Base-by-base conservation (phyloP, 1,140 invertebrate genomes). In the Epicauta chinensis region DNA sequence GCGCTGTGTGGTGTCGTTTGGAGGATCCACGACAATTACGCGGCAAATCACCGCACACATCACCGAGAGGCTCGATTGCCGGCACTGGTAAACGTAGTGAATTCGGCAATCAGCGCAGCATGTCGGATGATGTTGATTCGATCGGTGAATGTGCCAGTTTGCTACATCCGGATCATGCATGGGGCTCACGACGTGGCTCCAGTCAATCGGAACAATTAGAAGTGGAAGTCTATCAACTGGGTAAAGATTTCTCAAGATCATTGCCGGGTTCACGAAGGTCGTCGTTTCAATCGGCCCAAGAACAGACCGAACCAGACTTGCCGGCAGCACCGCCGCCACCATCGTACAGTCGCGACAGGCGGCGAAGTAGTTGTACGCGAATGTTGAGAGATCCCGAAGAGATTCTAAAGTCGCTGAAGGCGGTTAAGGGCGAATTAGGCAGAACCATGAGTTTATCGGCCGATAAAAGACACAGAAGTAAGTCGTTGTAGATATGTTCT, bases 1-100 rank as follows among this genome's bases (percentile, higher is more conserved):
- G 87, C 50, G 85, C 89, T 3, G 84, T 88, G 15, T 93, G 89
- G 88, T 93, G 90, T 71, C 80, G 87, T 12, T 71, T 94, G 37
- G 87, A 91, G 61, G 88, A 91, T 70, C 84, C 84, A 0, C 77
- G 81, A 42, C 80, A 85, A 14, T 63, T 86, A 16, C 73, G 83
- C 13, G 72, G 72, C 16, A 84, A 83, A 48, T 87, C 85, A 1
- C 86, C 86, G 0, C 82, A 81, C 62, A 81, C 81, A 1, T 90
- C 87, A 0, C 87, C 88, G 0, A 77, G 89, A n/a, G 84, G 87
- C 17, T 91, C 87, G 0, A 76, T 90, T 2, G 82, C 78, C 0
- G 81, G 82, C 17, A 65, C 75, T 31, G 77, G 80, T 57, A 75
- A 86, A 32, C 75, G 83, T 14, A 76, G 73, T 42, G 81, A 81